Evolutionary conservation across 2,113 vertebrate species (phyloP).

Genomic region (Clarias macrocephalus): DNA sequence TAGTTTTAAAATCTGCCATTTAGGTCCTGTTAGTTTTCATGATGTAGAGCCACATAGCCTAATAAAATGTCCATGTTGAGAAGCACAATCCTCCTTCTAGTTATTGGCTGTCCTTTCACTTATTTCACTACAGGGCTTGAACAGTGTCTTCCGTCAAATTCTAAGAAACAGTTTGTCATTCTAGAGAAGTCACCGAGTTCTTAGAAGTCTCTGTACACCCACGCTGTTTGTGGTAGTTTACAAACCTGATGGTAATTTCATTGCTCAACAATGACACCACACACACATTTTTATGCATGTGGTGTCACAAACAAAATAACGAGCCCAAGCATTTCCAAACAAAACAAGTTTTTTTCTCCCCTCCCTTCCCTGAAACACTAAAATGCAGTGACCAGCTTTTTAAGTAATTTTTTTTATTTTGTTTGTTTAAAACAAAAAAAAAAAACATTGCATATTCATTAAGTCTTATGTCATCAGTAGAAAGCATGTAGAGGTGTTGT

Average conservation of each 20-base stretch:
- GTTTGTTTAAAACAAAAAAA: no score
- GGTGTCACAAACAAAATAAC: background rate
- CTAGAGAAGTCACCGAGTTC: conserved; percentile 32
- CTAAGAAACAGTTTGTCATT: conserved; percentile 33
- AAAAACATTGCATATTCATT: background rate
- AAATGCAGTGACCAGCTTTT: conserved; percentile 3
- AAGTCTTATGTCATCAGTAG: background rate
- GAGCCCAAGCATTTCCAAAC: background rate
- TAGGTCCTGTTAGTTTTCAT: background rate
- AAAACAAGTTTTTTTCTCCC: background rate
- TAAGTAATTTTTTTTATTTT: background rate
- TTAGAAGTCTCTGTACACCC: conserved; percentile 33
- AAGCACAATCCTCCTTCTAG: background rate
- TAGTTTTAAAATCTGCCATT: background rate
- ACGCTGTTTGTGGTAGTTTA: conserved; percentile 22
- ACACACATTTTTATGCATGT: background rate
- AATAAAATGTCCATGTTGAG: background rate
- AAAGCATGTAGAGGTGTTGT: background rate
- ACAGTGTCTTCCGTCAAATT: conserved; percentile 22
- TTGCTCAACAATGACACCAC: conserved; percentile 18
- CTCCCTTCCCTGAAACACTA: background rate
- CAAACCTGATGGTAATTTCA: conserved; percentile 7
- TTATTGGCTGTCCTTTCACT: background rate
- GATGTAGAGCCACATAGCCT: background rate
- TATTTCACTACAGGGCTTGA: background rate